Conservation (phyloP, 2,113 vertebrate genomes). For the Poeciliopsis retropinna region DNA sequence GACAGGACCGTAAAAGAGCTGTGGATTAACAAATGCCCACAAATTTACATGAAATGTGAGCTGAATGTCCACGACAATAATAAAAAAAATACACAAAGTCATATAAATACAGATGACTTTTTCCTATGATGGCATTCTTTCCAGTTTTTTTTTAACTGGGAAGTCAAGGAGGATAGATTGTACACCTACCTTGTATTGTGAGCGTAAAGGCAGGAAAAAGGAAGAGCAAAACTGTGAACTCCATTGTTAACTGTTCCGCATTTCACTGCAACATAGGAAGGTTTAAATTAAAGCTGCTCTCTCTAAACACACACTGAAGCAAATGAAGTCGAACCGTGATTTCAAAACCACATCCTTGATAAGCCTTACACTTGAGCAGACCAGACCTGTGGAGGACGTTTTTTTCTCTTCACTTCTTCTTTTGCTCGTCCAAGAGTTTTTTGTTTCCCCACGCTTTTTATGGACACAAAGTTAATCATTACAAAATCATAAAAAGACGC, state of each 20-base stretch:
- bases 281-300: conserved; percentile 7
- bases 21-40: too few relatives aligned
- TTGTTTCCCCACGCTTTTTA: neutral
- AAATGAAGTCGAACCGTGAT: neutral
- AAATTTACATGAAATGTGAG: neutral
- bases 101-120: neutral
- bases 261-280: conserved; percentile 20
- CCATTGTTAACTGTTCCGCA: conserved; percentile 44
- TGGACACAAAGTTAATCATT: conserved; percentile 51
- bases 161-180: neutral
- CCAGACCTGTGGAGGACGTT: conserved; percentile 26
- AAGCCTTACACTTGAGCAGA: neutral
- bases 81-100: neutral
- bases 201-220: conserved; percentile 28
- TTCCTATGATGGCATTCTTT: neutral
- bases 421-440: neutral
- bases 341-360: neutral
- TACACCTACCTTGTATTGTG: conserved; percentile 54
- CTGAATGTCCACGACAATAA: neutral
- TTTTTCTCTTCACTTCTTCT: conserved; percentile 2
- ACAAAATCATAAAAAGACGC: neutral
- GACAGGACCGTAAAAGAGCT: too few relatives aligned
- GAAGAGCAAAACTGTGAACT: conserved; percentile 6
- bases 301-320: neutral
- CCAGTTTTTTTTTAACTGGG: neutral